These are phyloP conservation scores for Automeris io DNA, from an alignment of 2,888 invertebrate species.

Conservation along the genomic window DNA sequence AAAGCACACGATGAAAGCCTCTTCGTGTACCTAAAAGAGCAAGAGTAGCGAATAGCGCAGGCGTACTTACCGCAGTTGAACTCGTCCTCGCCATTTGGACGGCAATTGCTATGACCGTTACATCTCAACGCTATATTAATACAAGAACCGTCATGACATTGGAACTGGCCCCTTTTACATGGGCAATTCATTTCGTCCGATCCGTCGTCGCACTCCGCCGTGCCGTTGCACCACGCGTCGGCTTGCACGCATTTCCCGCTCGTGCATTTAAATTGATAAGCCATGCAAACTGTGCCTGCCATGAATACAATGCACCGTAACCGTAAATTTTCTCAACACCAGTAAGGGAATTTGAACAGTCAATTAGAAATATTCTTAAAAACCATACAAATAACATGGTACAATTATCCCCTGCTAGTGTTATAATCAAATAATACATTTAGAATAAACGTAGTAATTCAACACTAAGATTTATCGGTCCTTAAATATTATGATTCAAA, in stretches of 20 bases:
- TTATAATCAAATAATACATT: constrained; percentile 11
- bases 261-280: constrained; percentile 79
- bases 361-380: background rate
- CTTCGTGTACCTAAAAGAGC: background rate
- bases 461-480: constrained; percentile 4
- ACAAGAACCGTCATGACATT: constrained; percentile 81
- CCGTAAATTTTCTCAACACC: constrained; percentile 34
- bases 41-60: background rate
- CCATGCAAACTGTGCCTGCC: constrained; percentile 72
- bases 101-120: constrained; percentile 78
- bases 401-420: constrained; percentile 17
- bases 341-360: constrained; percentile 18
- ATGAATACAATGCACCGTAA: constrained; percentile 56
- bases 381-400: too few species aligned
- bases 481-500: too few species aligned
- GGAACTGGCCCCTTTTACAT: constrained; percentile 69
- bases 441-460: constrained; percentile 10
- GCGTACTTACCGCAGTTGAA: constrained; percentile 61
- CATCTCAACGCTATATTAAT: constrained; percentile 79
- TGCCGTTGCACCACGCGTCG: constrained; percentile 71
- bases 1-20: background rate
- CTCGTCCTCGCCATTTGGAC: constrained; percentile 79
- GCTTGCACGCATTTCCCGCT: constrained; percentile 78
- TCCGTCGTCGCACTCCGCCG: constrained; percentile 68
- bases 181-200: constrained; percentile 62